Percentiles rank a stretch among this genome's conserved stretches.
Evolutionary conservation across 1,140 invertebrate genomes (phyloP).

Genomic region (Mamestra configurata): DNA sequence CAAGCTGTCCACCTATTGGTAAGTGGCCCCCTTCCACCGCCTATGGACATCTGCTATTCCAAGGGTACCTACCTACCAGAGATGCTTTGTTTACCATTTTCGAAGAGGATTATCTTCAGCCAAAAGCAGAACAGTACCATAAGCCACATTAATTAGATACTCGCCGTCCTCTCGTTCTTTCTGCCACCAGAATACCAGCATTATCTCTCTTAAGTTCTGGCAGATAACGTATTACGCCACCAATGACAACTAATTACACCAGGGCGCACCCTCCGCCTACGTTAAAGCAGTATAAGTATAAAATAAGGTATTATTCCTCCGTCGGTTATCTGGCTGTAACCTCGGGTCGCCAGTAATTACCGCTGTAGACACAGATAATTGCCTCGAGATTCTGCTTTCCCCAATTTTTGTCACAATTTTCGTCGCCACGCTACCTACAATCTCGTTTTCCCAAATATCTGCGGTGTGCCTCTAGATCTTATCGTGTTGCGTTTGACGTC

Average conservation of each 20-base stretch:
- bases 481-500: constrained; percentile 29
- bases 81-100: too few relatives aligned
- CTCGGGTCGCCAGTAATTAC: constrained; percentile 62
- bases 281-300: constrained; percentile 55
- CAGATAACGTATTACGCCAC: constrained; percentile 11
- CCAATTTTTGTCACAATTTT: constrained; percentile 57
- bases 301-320: constrained; percentile 53
- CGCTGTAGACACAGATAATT: constrained; percentile 69
- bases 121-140: not conserved
- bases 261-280: constrained; percentile 55
- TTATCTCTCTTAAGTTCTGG: constrained; percentile 1
- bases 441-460: constrained; percentile 30
- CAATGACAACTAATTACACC: constrained; percentile 56
- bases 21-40: too few relatives aligned
- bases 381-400: constrained; percentile 61
- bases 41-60: too few relatives aligned
- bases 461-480: not conserved
- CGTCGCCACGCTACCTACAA: constrained; percentile 24
- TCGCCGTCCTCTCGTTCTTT: too few relatives aligned
- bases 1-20: too few relatives aligned
- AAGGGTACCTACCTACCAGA: too few relatives aligned
- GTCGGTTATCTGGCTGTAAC: constrained; percentile 64
- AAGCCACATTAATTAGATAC: too few relatives aligned
- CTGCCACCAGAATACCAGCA: not conserved
- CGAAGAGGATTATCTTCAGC: too few relatives aligned